phyloP scores from a whole-genome alignment of 2,113 vertebrate genomes.

The Centropus bengalensis region DNA sequence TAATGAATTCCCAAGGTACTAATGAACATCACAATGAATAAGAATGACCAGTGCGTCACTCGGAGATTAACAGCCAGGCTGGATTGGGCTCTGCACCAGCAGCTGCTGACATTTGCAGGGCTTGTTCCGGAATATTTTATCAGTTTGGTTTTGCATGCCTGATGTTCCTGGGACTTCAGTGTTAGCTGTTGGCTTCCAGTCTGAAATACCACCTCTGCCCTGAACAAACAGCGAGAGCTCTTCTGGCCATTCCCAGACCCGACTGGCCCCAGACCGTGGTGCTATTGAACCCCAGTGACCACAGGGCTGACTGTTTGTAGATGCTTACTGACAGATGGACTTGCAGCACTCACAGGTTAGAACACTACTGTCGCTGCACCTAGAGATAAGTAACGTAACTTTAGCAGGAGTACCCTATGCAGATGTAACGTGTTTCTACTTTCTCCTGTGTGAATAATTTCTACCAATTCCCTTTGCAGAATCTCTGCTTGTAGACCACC shows the following conservation, averaged over 20 bases:
- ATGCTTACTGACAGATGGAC: neutral
- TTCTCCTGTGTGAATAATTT: neutral
- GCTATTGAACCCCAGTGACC: rapidly evolving
- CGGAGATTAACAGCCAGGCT: neutral
- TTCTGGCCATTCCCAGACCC: rapidly evolving
- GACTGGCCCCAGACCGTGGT: rapidly evolving
- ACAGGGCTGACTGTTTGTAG: rapidly evolving
- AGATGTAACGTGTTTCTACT: rapidly evolving
- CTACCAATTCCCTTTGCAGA: neutral
- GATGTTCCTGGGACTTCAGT: neutral
- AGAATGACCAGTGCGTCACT: constrained; percentile 6
- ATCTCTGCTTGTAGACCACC: rapidly evolving
- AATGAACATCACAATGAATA: constrained; percentile 58
- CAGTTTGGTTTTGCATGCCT: neutral
- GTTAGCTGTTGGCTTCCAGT: neutral
- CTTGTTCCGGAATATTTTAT: neutral
- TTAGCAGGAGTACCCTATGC: rapidly evolving
- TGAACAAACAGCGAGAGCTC: neutral
- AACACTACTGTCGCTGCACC: too few species aligned
- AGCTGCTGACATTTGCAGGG: neutral
- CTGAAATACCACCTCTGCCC: neutral
- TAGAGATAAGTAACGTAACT: rapidly evolving
- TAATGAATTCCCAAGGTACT: constrained; percentile 52
- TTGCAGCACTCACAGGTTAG: rapidly evolving
- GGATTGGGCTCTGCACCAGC: neutral